Conservation (phyloP, 1,140 invertebrate species). For the Streblospio benedicti region DNA sequence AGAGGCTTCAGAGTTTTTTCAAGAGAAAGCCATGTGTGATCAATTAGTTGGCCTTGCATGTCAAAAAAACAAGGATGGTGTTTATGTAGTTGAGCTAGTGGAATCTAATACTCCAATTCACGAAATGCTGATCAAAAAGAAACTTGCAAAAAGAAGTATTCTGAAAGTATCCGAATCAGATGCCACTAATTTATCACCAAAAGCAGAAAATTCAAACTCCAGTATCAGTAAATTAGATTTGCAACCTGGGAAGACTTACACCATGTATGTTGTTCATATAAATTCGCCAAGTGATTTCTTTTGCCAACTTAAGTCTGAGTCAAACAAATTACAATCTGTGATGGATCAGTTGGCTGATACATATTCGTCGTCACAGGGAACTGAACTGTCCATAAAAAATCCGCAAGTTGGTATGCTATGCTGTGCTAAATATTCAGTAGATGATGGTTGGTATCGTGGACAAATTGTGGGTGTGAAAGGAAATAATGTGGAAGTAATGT, state of each 20-base stretch:
- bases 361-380: neutral
- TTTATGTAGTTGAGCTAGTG: neutral
- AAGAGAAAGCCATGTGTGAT: neutral
- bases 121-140: neutral
- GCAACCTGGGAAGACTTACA: neutral
- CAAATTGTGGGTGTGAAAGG: neutral
- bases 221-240: neutral
- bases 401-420: neutral
- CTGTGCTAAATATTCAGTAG: neutral
- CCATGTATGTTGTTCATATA: neutral
- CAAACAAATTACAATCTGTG: neutral
- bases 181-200: no score
- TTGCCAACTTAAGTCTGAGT: neutral
- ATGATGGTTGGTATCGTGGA: neutral
- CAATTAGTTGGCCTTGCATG: conserved; percentile 6
- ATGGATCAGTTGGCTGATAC: neutral
- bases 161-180: neutral
- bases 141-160: neutral
- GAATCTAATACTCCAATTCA: neutral
- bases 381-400: neutral
- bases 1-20: conserved; percentile 4
- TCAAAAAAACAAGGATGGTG: neutral
- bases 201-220: neutral
- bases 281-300: neutral
- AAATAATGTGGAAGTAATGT: neutral